A percentile compares a stretch with the other conserved stretches of the same genome.
phyloP scores from a whole-genome alignment of 1,140 invertebrate species.

The Nylanderia fulva region DNA sequence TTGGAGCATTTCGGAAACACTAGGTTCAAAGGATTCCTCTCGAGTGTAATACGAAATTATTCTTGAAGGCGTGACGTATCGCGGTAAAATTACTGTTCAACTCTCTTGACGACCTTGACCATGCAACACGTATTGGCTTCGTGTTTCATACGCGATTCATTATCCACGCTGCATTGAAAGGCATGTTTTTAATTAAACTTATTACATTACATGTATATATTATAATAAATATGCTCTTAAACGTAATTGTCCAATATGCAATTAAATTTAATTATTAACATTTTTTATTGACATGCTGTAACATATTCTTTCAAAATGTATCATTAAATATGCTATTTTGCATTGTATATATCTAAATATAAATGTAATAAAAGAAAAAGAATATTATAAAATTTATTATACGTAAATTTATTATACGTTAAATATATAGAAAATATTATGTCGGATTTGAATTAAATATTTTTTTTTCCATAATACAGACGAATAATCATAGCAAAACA shows the following conservation, averaged over 20 bases:
- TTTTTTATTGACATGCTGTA: not conserved
- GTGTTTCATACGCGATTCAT: constrained; percentile 25
- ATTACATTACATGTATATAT: not conserved
- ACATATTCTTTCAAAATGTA: not conserved
- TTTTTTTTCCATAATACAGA: not conserved
- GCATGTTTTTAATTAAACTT: constrained; percentile 21
- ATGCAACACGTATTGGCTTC: constrained; percentile 45
- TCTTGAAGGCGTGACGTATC: constrained; percentile 48
- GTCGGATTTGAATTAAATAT: not conserved
- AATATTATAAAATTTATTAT: not conserved
- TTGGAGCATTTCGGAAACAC: not conserved
- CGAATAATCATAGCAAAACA: not conserved
- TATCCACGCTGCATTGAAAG: constrained; percentile 5
- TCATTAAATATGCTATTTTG: not conserved
- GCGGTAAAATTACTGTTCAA: constrained; percentile 43
- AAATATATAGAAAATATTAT: not conserved
- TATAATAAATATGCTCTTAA: not conserved
- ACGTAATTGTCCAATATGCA: not conserved
- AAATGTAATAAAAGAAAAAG: not conserved
- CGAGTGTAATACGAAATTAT: constrained; percentile 9
- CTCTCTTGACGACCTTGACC: constrained; percentile 68
- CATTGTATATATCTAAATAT: not conserved
- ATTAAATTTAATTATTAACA: no score
- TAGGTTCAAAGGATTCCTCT: constrained; percentile 1
- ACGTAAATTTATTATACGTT: not conserved